These are phyloP conservation scores for Falco columbarius DNA, from an alignment of 2,797 vertebrate species.

Conservation along the genomic window DNA sequence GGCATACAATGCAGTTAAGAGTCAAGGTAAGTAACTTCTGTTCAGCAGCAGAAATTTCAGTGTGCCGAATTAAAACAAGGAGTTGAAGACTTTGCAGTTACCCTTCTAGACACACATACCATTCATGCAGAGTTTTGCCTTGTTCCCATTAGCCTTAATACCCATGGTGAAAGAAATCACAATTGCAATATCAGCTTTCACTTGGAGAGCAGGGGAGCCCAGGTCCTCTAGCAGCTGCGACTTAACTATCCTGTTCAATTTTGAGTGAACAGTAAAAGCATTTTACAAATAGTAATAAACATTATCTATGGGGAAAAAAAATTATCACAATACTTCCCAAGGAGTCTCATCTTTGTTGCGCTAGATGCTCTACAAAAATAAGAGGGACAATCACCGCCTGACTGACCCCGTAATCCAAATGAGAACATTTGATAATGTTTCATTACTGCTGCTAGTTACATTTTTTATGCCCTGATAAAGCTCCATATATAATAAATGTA, in stretches of 20 bases:
- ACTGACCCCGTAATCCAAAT: neutral
- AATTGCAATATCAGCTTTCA: neutral
- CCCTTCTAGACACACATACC: neutral
- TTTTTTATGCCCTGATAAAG: neutral
- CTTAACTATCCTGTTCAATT: neutral
- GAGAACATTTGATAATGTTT: neutral
- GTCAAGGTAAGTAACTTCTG: neutral
- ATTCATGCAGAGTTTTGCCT: neutral
- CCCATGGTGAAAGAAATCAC: neutral
- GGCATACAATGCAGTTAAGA: neutral
- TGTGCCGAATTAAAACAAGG: neutral
- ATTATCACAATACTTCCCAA: neutral
- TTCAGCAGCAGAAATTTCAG: neutral
- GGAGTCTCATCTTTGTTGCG: neutral
- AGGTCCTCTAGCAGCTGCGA: neutral
- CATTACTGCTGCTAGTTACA: neutral
- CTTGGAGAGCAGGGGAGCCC: neutral
- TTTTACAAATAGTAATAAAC: neutral
- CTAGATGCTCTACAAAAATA: neutral
- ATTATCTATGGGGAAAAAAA: neutral
- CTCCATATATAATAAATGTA: neutral
- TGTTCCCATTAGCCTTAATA: neutral
- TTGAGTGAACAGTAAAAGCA: neutral
- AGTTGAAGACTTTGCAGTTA: neutral
- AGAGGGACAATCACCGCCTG: neutral